phyloP scores from a whole-genome alignment of 2,888 invertebrate species.

The Ariolimax columbianus region DNA sequence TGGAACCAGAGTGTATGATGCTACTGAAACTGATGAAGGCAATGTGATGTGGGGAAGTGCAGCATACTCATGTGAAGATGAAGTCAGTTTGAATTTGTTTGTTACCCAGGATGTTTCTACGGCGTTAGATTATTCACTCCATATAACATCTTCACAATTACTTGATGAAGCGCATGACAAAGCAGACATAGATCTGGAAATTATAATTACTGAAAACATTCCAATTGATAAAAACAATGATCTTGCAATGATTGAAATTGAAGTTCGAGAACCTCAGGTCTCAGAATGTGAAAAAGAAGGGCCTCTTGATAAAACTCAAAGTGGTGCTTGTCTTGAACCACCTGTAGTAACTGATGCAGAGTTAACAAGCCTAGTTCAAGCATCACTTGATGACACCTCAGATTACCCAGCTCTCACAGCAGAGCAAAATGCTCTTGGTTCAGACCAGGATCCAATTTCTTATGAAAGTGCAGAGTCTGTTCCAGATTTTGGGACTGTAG shows the following conservation, averaged over 20 bases:
- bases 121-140: not conserved
- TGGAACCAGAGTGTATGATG: slow-evolving; percentile 1
- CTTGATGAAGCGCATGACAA: not conserved
- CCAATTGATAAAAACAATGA: not conserved
- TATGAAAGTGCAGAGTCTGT: not conserved
- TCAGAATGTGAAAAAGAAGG: slow-evolving; percentile 45
- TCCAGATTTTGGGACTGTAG: not conserved
- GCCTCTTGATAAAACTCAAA: not conserved
- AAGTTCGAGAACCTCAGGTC: slow-evolving; percentile 6
- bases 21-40: slow-evolving; percentile 35
- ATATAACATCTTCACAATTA: not conserved
- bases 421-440: not conserved
- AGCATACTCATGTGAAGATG: not conserved
- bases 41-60: not conserved
- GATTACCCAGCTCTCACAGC: not conserved
- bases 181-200: not conserved
- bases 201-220: not conserved
- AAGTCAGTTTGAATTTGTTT: not conserved
- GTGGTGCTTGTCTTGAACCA: not conserved
- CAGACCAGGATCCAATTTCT: too few relatives aligned
- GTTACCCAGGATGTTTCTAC: not conserved
- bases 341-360: not conserved
- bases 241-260: not conserved
- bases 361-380: not conserved
- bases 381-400: not conserved